Conservation (phyloP, 2,888 invertebrate species). For the Anarsia innoxiella region DNA sequence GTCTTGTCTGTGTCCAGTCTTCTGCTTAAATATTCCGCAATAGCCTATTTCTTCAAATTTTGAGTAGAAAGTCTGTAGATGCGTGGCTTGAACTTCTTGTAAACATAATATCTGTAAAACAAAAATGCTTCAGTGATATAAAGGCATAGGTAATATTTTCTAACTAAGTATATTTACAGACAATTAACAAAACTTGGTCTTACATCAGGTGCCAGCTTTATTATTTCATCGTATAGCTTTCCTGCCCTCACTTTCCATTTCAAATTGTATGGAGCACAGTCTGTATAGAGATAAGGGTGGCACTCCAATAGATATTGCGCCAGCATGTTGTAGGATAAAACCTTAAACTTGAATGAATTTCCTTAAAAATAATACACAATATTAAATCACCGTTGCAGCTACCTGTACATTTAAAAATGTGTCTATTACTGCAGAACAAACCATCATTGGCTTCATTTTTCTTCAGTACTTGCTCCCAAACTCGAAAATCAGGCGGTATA, state of each 20-base stretch:
- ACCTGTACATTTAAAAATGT: too few species aligned
- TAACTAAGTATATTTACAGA: background rate
- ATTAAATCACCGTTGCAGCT: too few species aligned
- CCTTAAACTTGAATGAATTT: slow-evolving; percentile 72
- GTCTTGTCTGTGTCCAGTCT: slow-evolving; percentile 87
- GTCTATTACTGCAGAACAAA: slow-evolving; percentile 22
- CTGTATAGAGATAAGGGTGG: slow-evolving; percentile 82
- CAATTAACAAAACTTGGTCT: slow-evolving; percentile 21
- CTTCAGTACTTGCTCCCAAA: slow-evolving; percentile 45
- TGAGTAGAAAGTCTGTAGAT: slow-evolving; percentile 77
- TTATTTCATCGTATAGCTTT: slow-evolving; percentile 64
- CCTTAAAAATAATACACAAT: slow-evolving; percentile 29
- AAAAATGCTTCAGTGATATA: too few species aligned
- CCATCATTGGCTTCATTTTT: slow-evolving; percentile 26
- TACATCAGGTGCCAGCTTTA: slow-evolving; percentile 64
- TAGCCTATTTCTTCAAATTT: slow-evolving; percentile 78
- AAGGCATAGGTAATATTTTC: background rate
- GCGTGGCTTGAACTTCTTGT: slow-evolving; percentile 92
- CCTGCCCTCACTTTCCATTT: slow-evolving; percentile 81
- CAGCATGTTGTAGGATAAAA: slow-evolving; percentile 92
- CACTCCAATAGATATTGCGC: slow-evolving; percentile 86
- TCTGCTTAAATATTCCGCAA: slow-evolving; percentile 85
- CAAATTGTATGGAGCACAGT: slow-evolving; percentile 74
- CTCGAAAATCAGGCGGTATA: slow-evolving; percentile 42
- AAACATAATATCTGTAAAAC: slow-evolving; percentile 82